These are phyloP conservation scores for Sitodiplosis mosellana DNA, from an alignment of 1,140 invertebrate species.

Conservation along the genomic window DNA sequence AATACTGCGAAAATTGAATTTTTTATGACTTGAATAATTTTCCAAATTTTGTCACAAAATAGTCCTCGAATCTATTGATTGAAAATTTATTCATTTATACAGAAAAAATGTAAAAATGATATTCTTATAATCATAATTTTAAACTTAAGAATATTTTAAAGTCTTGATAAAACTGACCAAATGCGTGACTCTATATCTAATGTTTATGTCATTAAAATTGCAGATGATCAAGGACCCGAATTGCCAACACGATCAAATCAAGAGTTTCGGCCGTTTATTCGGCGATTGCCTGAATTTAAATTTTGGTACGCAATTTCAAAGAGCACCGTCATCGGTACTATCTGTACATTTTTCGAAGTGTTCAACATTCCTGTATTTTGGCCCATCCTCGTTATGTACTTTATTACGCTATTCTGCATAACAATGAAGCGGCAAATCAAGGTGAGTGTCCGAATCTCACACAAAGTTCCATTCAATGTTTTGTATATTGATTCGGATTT, in stretches of 20 bases:
- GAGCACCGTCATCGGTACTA: conserved; percentile 77
- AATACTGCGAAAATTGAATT: too few relatives aligned
- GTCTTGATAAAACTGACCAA: background rate
- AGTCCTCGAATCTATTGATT: too few relatives aligned
- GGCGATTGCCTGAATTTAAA: conserved; percentile 96
- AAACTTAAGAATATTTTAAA: too few relatives aligned
- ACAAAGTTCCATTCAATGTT: background rate
- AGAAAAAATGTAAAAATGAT: too few relatives aligned
- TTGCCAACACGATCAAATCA: conserved; percentile 88
- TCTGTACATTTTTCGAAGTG: conserved; percentile 93
- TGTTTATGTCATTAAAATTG: conserved; percentile 19
- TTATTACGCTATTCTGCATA: conserved; percentile 92
- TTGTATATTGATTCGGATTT: background rate
- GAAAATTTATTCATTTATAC: too few relatives aligned
- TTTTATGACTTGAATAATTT: too few relatives aligned
- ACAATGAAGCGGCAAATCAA: conserved; percentile 99
- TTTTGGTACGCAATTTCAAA: conserved; percentile 98
- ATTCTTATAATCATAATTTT: too few relatives aligned
- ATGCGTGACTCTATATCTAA: background rate
- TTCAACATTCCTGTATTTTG: conserved; percentile 99
- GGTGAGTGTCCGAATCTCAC: conserved; percentile 34
- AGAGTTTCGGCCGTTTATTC: conserved; percentile 97
- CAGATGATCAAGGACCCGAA: conserved; percentile 68
- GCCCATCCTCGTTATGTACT: conserved; percentile 99
- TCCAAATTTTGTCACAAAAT: too few relatives aligned